Evolutionary conservation across 1,140 invertebrate genomes (phyloP).

Genomic region (Bombus picipes): DNA sequence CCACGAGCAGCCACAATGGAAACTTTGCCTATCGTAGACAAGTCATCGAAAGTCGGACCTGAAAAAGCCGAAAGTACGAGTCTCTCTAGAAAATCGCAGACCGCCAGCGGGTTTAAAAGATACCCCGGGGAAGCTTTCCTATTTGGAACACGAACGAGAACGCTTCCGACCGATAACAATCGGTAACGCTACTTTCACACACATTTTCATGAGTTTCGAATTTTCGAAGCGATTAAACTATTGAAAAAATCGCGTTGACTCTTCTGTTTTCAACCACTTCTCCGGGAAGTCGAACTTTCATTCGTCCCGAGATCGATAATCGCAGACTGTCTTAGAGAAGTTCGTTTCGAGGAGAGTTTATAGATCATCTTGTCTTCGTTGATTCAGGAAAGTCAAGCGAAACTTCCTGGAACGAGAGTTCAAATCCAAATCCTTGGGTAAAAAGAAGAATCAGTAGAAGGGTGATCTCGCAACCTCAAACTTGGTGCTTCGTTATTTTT

Average conservation of each 20-base stretch:
- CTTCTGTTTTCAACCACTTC: not conserved
- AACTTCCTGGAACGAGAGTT: not conserved
- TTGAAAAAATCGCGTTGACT: not conserved
- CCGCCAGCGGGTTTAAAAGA: not conserved
- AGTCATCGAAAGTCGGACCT: constrained; percentile 32
- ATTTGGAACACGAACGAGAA: constrained; percentile 2
- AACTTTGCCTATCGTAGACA: constrained; percentile 35
- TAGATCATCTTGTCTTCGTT: not conserved
- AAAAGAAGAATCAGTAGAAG: too few relatives aligned
- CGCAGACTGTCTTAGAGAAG: not conserved
- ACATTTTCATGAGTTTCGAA: not conserved
- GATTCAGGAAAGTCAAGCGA: not conserved
- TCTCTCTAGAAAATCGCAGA: constrained; percentile 34
- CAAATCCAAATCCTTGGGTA: not conserved
- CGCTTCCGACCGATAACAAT: not conserved
- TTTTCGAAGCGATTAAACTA: not conserved
- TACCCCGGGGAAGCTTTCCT: not conserved
- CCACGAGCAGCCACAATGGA: constrained; percentile 39
- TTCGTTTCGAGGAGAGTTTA: not conserved
- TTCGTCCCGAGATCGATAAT: not conserved
- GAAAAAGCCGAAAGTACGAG: not conserved
- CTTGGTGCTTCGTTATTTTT: not conserved
- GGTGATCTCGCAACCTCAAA: not conserved
- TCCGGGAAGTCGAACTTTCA: not conserved
- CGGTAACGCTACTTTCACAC: not conserved